A percentile compares a stretch with the other conserved stretches of the same genome.
These are phyloP conservation scores for Horisme vitalbata DNA, from an alignment of 2,888 invertebrate species.

Conservation along the genomic window DNA sequence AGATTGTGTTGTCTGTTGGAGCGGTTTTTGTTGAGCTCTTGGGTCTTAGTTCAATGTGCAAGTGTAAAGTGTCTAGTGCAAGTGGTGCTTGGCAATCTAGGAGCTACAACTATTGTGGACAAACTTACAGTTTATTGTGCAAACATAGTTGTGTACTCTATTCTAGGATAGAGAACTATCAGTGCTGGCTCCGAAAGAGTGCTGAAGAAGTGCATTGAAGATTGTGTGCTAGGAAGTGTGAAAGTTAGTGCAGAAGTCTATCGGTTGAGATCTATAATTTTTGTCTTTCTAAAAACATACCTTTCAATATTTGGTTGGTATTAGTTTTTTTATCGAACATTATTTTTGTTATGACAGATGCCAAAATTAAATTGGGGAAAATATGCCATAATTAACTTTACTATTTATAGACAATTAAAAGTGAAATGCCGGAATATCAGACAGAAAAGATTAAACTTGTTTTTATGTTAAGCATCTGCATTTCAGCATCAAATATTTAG, in stretches of 20 bases:
- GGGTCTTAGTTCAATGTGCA: slow-evolving; percentile 65
- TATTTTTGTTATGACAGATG: too few species aligned
- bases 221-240: slow-evolving; percentile 76
- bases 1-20: slow-evolving; percentile 25
- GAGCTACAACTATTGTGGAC: slow-evolving; percentile 68
- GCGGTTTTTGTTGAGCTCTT: slow-evolving; percentile 53
- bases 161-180: slow-evolving; percentile 74
- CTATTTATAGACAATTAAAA: too few species aligned
- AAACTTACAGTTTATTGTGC: slow-evolving; percentile 71
- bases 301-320: too few species aligned
- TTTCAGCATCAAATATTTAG: too few species aligned
- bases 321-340: too few species aligned
- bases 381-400: too few species aligned
- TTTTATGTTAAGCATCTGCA: too few species aligned
- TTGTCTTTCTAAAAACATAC: not conserved
- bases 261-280: slow-evolving; percentile 70
- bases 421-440: too few species aligned
- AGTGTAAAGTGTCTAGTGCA: slow-evolving; percentile 66
- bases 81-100: slow-evolving; percentile 63
- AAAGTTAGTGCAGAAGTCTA: slow-evolving; percentile 73
- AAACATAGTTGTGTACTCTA: slow-evolving; percentile 69
- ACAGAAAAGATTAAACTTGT: too few species aligned
- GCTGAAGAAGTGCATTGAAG: slow-evolving; percentile 74
- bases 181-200: slow-evolving; percentile 62
- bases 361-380: too few species aligned